A percentile compares a stretch with the other conserved stretches of the same genome.
phyloP scores from a whole-genome alignment of 2,888 invertebrate genomes.

The Anagyrus pseudococci region DNA sequence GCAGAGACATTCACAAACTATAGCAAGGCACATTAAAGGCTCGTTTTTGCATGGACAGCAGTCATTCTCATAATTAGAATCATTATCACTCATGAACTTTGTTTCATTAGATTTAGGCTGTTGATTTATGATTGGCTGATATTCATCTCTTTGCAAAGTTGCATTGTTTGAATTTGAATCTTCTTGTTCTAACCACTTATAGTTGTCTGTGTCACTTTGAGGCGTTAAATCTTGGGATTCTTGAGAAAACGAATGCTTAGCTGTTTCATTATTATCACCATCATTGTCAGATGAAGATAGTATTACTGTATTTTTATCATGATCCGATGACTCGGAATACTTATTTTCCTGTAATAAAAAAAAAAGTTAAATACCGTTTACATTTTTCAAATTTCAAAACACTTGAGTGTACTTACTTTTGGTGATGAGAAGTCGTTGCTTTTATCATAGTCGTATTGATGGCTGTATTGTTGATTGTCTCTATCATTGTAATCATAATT shows the following conservation, averaged over 20 bases:
- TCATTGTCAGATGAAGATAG: neutral
- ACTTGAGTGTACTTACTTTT: neutral
- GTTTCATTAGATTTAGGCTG: neutral
- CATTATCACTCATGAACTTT: neutral
- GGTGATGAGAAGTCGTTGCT: neutral
- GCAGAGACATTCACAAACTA: conserved; percentile 1
- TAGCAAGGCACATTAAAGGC: conserved; percentile 2
- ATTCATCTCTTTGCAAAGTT: neutral
- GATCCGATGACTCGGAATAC: neutral
- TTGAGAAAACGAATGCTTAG: neutral
- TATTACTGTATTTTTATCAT: neutral
- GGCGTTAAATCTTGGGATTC: conserved; percentile 1
- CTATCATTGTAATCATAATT: neutral
- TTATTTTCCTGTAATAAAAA: neutral
- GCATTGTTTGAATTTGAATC: neutral
- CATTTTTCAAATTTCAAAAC: neutral
- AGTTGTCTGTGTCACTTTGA: conserved; percentile 3
- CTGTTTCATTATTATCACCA: neutral
- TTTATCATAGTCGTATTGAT: neutral
- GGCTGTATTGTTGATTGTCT: neutral
- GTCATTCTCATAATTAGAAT: neutral
- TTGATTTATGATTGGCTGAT: neutral
- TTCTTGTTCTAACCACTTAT: neutral
- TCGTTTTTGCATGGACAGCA: neutral
- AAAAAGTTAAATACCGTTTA: neutral